Evolutionary conservation across 2,888 invertebrate genomes (phyloP).

Genomic region (Eupithecia abbreviata): DNA sequence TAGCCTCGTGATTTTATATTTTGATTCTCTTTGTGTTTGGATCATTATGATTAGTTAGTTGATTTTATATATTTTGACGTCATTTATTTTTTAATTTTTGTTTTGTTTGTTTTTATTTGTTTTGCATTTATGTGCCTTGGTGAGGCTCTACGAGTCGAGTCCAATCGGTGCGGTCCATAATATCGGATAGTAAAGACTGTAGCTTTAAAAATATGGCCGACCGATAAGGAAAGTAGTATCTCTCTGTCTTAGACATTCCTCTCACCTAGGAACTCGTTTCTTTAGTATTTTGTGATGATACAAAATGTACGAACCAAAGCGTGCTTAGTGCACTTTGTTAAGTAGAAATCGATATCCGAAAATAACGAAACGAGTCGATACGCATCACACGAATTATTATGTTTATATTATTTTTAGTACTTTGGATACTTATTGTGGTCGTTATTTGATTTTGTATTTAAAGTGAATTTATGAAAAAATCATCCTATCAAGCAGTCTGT

Average conservation of each 20-base stretch:
- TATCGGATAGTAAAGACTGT: slow-evolving; percentile 37
- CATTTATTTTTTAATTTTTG: slow-evolving; percentile 59
- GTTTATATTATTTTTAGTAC: slow-evolving; percentile 39
- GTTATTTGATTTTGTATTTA: slow-evolving; percentile 37
- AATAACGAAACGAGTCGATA: slow-evolving; percentile 44
- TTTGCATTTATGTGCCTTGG: slow-evolving; percentile 70
- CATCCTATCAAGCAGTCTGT: slow-evolving; percentile 64
- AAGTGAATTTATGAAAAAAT: slow-evolving; percentile 41
- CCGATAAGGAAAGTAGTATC: slow-evolving; percentile 33
- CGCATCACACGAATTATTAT: slow-evolving; percentile 48
- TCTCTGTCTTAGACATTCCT: slow-evolving; percentile 46
- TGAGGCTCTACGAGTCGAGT: slow-evolving; percentile 37
- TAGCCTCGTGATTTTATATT: slow-evolving; percentile 43
- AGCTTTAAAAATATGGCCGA: slow-evolving; percentile 43
- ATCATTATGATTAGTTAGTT: slow-evolving; percentile 40
- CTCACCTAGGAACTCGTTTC: slow-evolving; percentile 38
- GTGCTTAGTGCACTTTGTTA: slow-evolving; percentile 28
- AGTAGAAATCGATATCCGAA: slow-evolving; percentile 40
- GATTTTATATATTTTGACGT: slow-evolving; percentile 48
- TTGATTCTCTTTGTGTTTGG: slow-evolving; percentile 37
- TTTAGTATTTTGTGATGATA: slow-evolving; percentile 33
- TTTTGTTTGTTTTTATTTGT: slow-evolving; percentile 56
- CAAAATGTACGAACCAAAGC: slow-evolving; percentile 33
- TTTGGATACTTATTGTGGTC: slow-evolving; percentile 49
- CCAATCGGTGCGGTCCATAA: slow-evolving; percentile 34